Base-by-base conservation (phyloP, 2,888 invertebrate species). In the Trachelus stipa region DNA sequence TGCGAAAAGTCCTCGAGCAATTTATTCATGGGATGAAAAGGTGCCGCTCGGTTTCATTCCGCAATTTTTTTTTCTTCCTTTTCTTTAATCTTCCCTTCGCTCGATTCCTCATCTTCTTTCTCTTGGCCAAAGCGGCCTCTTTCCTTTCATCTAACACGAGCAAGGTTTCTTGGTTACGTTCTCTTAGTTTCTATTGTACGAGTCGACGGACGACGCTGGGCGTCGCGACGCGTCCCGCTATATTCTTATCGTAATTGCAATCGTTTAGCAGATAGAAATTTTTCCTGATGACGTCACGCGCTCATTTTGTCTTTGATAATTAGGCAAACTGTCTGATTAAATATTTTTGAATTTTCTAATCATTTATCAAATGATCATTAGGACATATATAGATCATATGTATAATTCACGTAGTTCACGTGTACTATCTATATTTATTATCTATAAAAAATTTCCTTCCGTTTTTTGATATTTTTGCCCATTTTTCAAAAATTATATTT, bases 11-110 rank as follows among this genome's bases (percentile, higher is more conserved):
- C 71, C 23, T 23, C 23, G 56, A 11, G 31, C 30, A 71, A 71
- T 71, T 71, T 71, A 71, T 71, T 71, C 71, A 71, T 31, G 71
- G 71, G 71, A 71, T 56, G 56, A 56, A 56, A 56, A 56, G 56
- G 56, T 56, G 56, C 23, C 56, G 56, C 56, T 23, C 71, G 31
- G 12, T 71, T 34, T 71, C 23, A 34, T 34, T 31, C 4, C 31
- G 3, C 12, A 12, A 33, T 15, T 33, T 71, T 15, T 69, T n/a
- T n/a, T n/a, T 69, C 0, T 30, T 33, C 12, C 3, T 34, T 23
- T 15, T 71, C 71, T 15, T 33, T 31, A 31, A 33, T 33, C 71
- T 31, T 71, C 9, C 6, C 31, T 12, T 6, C 6, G 31, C 71
- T 71, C 71, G 4, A 33, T 33, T 71, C 9, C 71, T 71, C 71